Percentiles rank a stretch among this genome's conserved stretches.
Conservation (phyloP, 2,888 invertebrate genomes). For the Heliconius hortense region DNA sequence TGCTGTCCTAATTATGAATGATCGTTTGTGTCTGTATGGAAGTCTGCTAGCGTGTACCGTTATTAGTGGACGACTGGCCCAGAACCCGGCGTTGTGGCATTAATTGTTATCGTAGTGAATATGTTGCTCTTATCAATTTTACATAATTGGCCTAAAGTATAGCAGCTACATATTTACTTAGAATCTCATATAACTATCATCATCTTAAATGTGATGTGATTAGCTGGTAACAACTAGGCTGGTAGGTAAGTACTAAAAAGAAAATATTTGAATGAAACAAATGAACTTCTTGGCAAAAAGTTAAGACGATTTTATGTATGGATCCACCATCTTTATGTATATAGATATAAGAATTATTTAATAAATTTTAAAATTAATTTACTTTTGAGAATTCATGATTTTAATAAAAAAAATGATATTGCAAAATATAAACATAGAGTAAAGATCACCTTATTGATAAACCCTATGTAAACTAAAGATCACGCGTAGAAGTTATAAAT, state of each 20-base stretch:
- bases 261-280: too few relatives aligned
- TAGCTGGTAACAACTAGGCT: neutral
- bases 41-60: constrained; percentile 38
- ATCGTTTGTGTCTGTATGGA: constrained; percentile 24
- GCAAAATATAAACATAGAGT: constrained; percentile 1
- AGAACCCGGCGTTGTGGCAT: constrained; percentile 47
- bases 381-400: neutral
- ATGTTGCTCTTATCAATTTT: constrained; percentile 60
- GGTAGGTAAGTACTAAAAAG: too few relatives aligned
- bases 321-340: too few relatives aligned
- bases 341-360: too few relatives aligned
- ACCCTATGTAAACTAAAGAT: neutral
- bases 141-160: constrained; percentile 46
- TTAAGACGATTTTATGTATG: too few relatives aligned
- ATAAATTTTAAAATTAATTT: too few relatives aligned
- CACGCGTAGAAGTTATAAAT: neutral
- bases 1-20: neutral
- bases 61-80: constrained; percentile 46
- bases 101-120: constrained; percentile 64
- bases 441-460: constrained; percentile 14
- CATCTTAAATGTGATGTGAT: neutral
- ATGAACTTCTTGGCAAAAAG: too few relatives aligned
- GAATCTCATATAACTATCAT: constrained; percentile 40
- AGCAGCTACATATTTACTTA: constrained; percentile 46
- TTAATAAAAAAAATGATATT: neutral